A percentile compares a stretch with the other conserved stretches of the same genome.
Evolutionary conservation across 2,113 vertebrate species (phyloP).

Genomic region (Corapipo altera): DNA sequence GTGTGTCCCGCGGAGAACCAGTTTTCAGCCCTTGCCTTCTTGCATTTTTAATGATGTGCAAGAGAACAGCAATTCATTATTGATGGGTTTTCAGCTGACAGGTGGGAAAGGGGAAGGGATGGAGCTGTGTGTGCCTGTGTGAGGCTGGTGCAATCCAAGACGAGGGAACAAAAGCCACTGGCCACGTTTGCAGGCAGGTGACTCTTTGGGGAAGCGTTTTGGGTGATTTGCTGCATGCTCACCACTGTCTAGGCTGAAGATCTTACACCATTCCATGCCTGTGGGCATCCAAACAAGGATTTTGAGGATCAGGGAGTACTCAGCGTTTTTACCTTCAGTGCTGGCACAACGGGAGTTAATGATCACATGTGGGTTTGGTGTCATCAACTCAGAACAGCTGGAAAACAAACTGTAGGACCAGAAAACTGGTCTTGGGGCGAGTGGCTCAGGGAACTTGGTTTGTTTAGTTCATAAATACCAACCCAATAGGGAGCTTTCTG

Average conservation of each 20-base stretch:
- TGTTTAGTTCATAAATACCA: not conserved
- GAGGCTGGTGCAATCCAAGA: not conserved
- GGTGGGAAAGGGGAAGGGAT: not conserved
- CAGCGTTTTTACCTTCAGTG: not conserved
- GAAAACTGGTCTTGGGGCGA: not conserved
- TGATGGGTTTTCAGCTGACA: not conserved
- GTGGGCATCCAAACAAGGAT: not conserved
- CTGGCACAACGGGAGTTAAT: fast-evolving
- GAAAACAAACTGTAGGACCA: not conserved
- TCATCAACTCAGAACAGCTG: not conserved
- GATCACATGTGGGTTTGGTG: not conserved
- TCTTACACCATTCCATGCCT: not conserved
- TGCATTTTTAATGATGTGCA: not conserved
- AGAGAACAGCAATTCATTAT: not conserved
- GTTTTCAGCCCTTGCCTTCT: not conserved
- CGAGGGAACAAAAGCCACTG: not conserved
- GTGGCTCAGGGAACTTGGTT: not conserved
- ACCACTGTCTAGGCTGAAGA: not conserved
- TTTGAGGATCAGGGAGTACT: not conserved
- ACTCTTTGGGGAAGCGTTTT: not conserved
- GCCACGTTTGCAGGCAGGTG: fast-evolving
- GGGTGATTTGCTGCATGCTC: not conserved
- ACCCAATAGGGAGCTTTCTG: not conserved
- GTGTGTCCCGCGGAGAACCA: not conserved
- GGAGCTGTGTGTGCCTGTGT: fast-evolving